Evolutionary conservation across 2,797 vertebrate species (phyloP).

Genomic region (Malurus leucopterus): DNA sequence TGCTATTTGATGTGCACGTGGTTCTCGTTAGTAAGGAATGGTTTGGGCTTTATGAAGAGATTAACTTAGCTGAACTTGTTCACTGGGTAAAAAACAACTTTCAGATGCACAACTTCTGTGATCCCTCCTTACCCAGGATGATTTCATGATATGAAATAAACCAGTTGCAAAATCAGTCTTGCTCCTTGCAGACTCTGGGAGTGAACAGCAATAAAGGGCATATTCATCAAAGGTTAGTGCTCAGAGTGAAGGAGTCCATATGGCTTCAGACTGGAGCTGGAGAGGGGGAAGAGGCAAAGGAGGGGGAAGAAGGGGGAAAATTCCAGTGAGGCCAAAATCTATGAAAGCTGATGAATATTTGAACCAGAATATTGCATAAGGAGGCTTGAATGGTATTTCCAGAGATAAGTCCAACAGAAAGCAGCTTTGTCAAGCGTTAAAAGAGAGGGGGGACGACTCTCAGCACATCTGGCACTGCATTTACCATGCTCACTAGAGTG

Average conservation of each 20-base stretch:
- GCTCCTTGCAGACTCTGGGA: background rate
- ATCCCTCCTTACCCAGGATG: conserved; percentile 14
- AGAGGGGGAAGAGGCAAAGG: background rate
- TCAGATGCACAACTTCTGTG: conserved; percentile 45
- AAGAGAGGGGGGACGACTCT: background rate
- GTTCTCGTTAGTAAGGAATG: conserved; percentile 25
- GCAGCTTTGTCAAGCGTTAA: background rate
- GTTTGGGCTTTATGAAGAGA: conserved; percentile 11
- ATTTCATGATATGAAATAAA: conserved; percentile 58
- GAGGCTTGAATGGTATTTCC: background rate
- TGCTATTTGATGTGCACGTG: conserved; percentile 25
- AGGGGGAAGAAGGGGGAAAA: background rate
- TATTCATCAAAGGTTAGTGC: conserved; percentile 48
- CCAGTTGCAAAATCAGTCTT: conserved; percentile 40
- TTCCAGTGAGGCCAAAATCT: background rate
- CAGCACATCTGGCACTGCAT: background rate
- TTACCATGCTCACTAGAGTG: background rate
- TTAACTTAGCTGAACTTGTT: conserved; percentile 44
- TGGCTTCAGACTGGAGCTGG: conserved; percentile 7
- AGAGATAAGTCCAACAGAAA: background rate
- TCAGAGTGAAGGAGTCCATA: conserved; percentile 45
- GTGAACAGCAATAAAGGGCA: conserved; percentile 19
- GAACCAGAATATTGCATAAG: background rate
- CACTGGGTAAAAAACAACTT: conserved; percentile 46
- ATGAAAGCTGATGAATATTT: background rate